A percentile compares a stretch with the other conserved stretches of the same genome.
Conservation (phyloP, 2,113 vertebrate species). For the Scopus umbretta region DNA sequence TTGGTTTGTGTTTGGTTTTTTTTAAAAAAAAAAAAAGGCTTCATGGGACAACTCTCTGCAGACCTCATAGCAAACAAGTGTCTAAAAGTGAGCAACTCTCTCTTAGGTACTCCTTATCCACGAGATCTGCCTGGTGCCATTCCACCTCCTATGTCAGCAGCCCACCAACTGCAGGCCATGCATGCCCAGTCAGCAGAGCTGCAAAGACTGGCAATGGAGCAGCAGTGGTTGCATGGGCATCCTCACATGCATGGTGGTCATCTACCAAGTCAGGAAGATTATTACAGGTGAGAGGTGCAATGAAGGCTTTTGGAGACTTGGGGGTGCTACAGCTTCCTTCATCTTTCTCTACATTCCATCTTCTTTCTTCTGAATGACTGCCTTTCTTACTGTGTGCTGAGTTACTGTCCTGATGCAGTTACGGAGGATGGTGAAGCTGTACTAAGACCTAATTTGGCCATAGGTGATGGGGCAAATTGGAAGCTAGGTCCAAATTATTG, state of each 20-base stretch:
- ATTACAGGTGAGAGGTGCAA: constrained; percentile 84
- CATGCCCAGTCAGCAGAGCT: constrained; percentile 97
- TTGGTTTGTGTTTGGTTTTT: neutral
- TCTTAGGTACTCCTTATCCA: constrained; percentile 88
- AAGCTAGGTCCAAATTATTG: neutral
- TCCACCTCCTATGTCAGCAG: constrained; percentile 94
- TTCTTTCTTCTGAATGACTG: neutral
- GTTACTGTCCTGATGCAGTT: neutral
- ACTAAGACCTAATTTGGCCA: neutral
- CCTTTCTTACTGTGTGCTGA: neutral
- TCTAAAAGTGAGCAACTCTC: neutral
- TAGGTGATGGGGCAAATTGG: neutral
- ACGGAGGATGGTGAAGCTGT: neutral
- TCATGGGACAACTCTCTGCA: neutral
- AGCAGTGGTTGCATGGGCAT: constrained; percentile 96
- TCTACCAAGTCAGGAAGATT: constrained; percentile 95
- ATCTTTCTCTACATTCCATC: neutral
- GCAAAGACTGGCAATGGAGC: constrained; percentile 96
- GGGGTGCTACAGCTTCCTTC: neutral
- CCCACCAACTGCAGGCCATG: constrained; percentile 98
- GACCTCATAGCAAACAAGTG: neutral
- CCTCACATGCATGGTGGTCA: constrained; percentile 97
- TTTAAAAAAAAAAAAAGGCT: neutral
- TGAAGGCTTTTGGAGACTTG: neutral
- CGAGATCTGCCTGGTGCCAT: constrained; percentile 89